Percentiles rank a stretch among this genome's conserved stretches.
Conservation (phyloP, 2,113 vertebrate species). For the Phodopus roborovskii region DNA sequence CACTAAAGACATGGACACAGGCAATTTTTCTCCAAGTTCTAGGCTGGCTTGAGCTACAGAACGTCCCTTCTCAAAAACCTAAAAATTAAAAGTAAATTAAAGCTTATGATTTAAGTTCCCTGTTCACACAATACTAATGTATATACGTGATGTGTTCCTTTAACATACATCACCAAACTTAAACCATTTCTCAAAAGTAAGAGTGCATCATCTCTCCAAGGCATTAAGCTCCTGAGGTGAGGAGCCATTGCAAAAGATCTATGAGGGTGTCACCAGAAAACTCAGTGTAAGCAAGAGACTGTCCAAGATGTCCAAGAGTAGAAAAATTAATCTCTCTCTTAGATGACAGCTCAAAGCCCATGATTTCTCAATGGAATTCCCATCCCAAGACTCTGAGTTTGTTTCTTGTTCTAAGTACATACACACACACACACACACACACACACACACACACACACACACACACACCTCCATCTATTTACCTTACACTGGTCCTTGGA, state of each 20-base stretch:
- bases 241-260: neutral
- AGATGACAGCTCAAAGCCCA: constrained; percentile 95
- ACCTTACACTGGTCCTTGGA: no score
- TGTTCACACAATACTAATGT: neutral
- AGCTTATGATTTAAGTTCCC: constrained; percentile 18
- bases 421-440: neutral
- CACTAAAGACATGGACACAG: neutral
- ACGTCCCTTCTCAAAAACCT: neutral
- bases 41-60: neutral
- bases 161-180: constrained; percentile 39
- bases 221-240: neutral
- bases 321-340: constrained; percentile 94
- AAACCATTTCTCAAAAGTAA: neutral
- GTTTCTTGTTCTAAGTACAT: constrained; percentile 88
- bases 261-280: neutral
- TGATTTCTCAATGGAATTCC: constrained; percentile 93
- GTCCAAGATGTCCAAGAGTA: constrained; percentile 92
- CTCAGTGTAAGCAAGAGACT: constrained; percentile 80
- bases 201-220: neutral
- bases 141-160: neutral
- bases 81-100: neutral
- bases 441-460: constrained; percentile 61
- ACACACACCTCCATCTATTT: neutral
- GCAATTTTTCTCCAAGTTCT: neutral
- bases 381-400: constrained; percentile 94